These are phyloP conservation scores for Crocodylus rhombifer DNA, from an alignment of 2,797 vertebrate species.

Conservation along the genomic window DNA sequence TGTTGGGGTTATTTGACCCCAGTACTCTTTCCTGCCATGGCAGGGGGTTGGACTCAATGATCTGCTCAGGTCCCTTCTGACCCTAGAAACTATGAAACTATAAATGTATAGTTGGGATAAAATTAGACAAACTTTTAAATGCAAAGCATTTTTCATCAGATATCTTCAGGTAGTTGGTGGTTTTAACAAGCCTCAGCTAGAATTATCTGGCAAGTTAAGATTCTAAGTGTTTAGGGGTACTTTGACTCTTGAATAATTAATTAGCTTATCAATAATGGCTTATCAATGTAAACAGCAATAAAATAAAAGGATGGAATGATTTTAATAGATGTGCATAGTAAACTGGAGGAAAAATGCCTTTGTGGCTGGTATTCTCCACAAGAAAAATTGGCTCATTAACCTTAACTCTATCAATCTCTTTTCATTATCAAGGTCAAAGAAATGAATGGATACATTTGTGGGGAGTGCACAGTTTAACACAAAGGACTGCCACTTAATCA, in stretches of 20 bases:
- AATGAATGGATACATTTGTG: slow-evolving; percentile 57
- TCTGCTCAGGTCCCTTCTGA: too few species aligned
- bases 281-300: slow-evolving; percentile 68
- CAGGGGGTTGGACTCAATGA: too few species aligned
- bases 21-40: too few species aligned
- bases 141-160: neutral
- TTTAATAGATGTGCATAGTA: slow-evolving; percentile 72
- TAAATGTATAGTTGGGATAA: too few species aligned
- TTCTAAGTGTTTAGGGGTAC: neutral
- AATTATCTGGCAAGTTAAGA: neutral
- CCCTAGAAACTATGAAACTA: too few species aligned
- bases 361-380: slow-evolving; percentile 65
- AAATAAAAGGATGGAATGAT: slow-evolving; percentile 49
- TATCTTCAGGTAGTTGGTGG: neutral
- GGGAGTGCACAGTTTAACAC: slow-evolving; percentile 27
- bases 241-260: slow-evolving; percentile 53
- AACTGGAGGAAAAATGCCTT: slow-evolving; percentile 66
- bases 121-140: too few species aligned
- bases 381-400: slow-evolving; percentile 78
- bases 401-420: slow-evolving; percentile 64
- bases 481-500: slow-evolving; percentile 7
- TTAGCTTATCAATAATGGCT: slow-evolving; percentile 44
- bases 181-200: neutral
- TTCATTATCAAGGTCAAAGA: slow-evolving; percentile 74
- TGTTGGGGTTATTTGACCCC: too few species aligned